These are phyloP conservation scores for Acleris cristana DNA, from an alignment of 2,888 invertebrate species.

Conservation along the genomic window DNA sequence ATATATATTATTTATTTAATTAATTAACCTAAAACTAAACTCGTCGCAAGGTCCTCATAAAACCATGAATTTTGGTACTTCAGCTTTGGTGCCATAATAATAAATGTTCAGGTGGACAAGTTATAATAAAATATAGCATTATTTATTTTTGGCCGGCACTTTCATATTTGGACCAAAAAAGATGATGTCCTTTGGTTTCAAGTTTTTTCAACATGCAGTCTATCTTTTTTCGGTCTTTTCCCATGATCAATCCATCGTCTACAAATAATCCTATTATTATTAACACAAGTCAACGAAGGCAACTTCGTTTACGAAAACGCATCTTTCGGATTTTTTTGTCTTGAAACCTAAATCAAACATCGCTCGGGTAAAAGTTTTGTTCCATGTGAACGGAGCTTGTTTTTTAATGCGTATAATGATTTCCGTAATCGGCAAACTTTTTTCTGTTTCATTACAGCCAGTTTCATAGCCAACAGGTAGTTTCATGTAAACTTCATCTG, in stretches of 20 bases:
- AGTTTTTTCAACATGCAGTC: neutral
- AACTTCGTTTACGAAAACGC: neutral
- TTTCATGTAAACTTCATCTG: neutral
- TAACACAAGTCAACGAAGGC: too few species aligned
- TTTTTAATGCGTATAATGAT: neutral
- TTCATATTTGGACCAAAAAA: too few species aligned
- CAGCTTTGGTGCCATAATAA: too few species aligned
- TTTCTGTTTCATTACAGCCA: neutral
- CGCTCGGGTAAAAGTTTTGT: slow-evolving; percentile 1
- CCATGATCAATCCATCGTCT: neutral
- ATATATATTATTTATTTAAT: too few species aligned
- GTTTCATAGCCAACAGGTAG: neutral
- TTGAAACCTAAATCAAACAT: neutral
- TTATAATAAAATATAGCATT: too few species aligned
- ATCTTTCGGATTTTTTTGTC: neutral
- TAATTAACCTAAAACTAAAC: too few species aligned
- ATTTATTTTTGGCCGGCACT: too few species aligned
- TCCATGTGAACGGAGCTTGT: slow-evolving; percentile 6
- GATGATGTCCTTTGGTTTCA: neutral
- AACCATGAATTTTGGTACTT: too few species aligned
- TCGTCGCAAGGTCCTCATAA: too few species aligned
- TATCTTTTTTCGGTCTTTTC: neutral
- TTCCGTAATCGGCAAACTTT: neutral
- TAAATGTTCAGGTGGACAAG: too few species aligned
- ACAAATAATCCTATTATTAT: neutral